Evolutionary conservation across 1,140 invertebrate genomes (phyloP), one percentile per base, ranked within the genome.

Genomic region (Drosophila tani): DNA sequence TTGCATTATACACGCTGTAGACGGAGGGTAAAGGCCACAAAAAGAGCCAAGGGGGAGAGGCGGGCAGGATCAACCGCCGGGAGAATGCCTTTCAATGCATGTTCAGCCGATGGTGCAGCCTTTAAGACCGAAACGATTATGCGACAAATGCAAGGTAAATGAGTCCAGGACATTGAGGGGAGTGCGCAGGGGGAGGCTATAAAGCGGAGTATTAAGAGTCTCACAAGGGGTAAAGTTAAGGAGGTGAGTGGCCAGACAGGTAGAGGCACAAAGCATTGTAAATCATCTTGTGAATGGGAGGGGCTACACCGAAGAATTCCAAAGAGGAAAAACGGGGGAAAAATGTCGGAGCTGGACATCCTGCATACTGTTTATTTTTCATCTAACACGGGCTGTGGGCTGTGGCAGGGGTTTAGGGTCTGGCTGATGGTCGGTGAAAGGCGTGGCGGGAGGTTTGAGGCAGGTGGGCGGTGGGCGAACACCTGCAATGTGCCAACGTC

Each of bases 351-450:
- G 29, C 58, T 71, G 84, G 67, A 83, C 78, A 78, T 50, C 53
- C 66, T 51, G 81, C 74, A 81, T 83, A 78, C 69, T 90, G 85
- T 90, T 90, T 90, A 90, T 85, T 90, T 90, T 90, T 85, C 85
- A 90, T 90, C 85, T 90, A 81, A 68, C 77, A 79, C 68, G 45
- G 69, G 68, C 43, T 35, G 32, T 35, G 32, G 66, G 60, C 64
- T 65, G 77, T 32, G 45, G 45, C 15, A 11, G 19, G 46, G 14
- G 17, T 6, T 43, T 4, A 24, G 15, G 38, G 15, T 19, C 5
- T 24, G 56, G 38, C 5, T 57, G n/a, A 4, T 38, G 46, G 50
- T 6, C 21, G 14, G 17, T 35, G 32, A 35, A 35, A 35, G 41
- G 17, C n/a, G 47, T 11, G 11, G 32, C 32, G 9, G 32, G 32